Conservation (phyloP, 2,797 vertebrate genomes). For the Bucorvus abyssinicus region DNA sequence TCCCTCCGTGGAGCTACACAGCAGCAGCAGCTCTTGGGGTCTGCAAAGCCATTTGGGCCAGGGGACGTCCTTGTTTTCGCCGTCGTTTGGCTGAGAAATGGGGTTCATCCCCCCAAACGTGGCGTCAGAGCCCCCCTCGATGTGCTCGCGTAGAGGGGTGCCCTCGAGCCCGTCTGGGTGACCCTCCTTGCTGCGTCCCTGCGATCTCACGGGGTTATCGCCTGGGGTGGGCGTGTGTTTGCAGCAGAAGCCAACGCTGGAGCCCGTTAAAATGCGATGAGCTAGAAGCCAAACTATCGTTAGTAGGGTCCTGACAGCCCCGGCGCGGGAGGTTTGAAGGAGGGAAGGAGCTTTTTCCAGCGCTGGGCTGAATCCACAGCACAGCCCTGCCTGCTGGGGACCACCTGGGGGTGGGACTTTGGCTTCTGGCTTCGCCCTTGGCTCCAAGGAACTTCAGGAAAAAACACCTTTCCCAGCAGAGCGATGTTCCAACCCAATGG, state of each 20-base stretch:
- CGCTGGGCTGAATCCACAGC: neutral
- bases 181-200: neutral
- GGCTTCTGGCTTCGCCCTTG: neutral
- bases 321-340: neutral
- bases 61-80: neutral
- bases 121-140: rapidly evolving
- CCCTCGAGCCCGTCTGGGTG: neutral
- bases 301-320: neutral
- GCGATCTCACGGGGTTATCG: rapidly evolving
- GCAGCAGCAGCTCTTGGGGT: neutral
- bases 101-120: neutral
- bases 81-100: neutral
- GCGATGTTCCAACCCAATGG: neutral
- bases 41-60: neutral
- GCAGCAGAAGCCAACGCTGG: neutral
- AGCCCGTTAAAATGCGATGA: neutral
- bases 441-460: neutral
- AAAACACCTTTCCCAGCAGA: rapidly evolving
- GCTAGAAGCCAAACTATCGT: neutral
- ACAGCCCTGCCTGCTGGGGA: neutral
- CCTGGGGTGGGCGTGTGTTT: rapidly evolving
- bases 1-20: neutral
- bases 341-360: neutral
- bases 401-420: neutral
- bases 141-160: neutral